Conservation (phyloP, 2,113 vertebrate genomes). For the Halcyon senegalensis region DNA sequence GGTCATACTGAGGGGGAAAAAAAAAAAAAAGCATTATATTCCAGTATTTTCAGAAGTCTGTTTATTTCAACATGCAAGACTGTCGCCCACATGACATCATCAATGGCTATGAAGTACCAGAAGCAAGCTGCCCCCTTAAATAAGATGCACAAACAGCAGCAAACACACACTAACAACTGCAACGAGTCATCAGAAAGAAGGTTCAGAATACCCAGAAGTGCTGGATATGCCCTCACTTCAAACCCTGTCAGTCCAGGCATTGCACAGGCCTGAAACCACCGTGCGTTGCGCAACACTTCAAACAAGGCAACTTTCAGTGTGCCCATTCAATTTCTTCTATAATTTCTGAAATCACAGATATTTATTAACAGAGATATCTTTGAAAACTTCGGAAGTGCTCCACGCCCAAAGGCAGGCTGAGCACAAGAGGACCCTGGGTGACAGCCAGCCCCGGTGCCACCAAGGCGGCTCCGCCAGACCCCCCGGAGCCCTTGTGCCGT, state of each 20-base stretch:
- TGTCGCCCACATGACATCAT: background rate
- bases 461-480: background rate
- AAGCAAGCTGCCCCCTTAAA: background rate
- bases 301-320: fast-evolving
- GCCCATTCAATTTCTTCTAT: background rate
- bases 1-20: slow-evolving; percentile 84
- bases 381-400: fast-evolving
- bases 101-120: fast-evolving
- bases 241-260: fast-evolving
- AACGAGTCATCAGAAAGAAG: background rate
- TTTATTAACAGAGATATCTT: background rate
- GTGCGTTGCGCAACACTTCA: fast-evolving
- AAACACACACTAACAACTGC: background rate
- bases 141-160: fast-evolving
- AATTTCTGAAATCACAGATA: fast-evolving
- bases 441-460: background rate
- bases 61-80: background rate
- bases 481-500: no score
- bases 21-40: fast-evolving
- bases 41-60: background rate
- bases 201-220: background rate
- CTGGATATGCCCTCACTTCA: background rate
- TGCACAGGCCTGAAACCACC: background rate
- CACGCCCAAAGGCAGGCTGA: fast-evolving
- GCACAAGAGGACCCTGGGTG: background rate